Evolutionary conservation across 2,113 vertebrate genomes (phyloP), one percentile per base, ranked within the genome.

Genomic region (Nycticebus coucang): DNA sequence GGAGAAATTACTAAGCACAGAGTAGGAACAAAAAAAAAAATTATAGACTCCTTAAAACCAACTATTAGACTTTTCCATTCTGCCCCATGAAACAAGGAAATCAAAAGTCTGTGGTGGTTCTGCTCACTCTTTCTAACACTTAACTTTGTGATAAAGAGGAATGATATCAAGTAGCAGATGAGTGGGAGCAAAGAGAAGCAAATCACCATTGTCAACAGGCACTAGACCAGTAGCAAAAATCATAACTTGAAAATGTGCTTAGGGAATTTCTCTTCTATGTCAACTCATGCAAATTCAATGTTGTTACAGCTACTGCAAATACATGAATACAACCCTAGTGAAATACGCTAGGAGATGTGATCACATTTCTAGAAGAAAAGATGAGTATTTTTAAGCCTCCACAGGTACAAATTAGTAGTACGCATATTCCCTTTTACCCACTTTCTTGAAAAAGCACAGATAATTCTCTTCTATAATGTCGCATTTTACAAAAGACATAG

Each of bases 401-500:
- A 68, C 35, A 64, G 28, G 9, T 89, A 59, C 35, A 62, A 37
- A 80, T 83, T 82, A 71, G 18, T 64, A 81, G 35, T 75, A 50
- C 8, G 8, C 45, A 50, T 50, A 50, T 92, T 94, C 26, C 37
- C n/a, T 9, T 1, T 78, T 62, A 78, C 9, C 12, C 3, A 35
- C 24, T 86, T 45, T 18, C 26, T 82, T 80, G 62, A 97, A 80
- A 15, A 74, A 93, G 55, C 79, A 83, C 37, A 59, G 53, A 37
- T 14, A 90, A 90, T 77, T 91, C 37, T 93, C 26, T 92, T 78
- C 35, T 7, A 90, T 87, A 45, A 90, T 68, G 17, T 74, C 53
- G 85, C 68, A 75, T 69, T 93, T 93, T 82, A 88, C 24, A 94
- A 91, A 94, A 96, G 74, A 60, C 22, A 53, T 7, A 77, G 35